phyloP scores from a whole-genome alignment of 2,797 vertebrate species.

The Rousettus madagascariensis region DNA sequence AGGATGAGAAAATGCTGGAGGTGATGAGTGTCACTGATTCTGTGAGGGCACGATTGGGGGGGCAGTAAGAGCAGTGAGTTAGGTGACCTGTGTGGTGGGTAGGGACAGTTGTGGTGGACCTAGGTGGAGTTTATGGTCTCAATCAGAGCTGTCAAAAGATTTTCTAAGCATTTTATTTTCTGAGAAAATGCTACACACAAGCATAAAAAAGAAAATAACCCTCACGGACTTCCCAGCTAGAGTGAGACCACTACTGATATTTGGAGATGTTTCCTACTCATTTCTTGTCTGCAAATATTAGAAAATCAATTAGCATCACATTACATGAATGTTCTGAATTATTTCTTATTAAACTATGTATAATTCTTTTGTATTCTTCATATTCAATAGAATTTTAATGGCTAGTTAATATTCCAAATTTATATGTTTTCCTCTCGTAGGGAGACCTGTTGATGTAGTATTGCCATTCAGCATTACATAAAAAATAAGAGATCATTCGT shows the following conservation, averaged over 20 bases:
- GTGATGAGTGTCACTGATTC: not conserved
- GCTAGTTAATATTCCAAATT: not conserved
- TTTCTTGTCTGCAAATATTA: not conserved
- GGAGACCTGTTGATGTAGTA: not conserved
- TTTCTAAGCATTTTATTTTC: not conserved
- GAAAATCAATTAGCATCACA: not conserved
- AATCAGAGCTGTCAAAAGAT: not conserved
- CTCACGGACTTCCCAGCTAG: not conserved
- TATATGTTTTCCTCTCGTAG: not conserved
- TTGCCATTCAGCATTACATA: not conserved
- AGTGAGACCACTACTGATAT: not conserved
- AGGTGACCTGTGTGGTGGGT: rapidly evolving
- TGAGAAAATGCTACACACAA: not conserved
- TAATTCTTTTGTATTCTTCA: not conserved
- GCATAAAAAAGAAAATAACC: not conserved
- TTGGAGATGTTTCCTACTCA: not conserved
- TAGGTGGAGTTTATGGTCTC: not conserved
- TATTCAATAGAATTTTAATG: not conserved
- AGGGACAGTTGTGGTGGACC: rapidly evolving
- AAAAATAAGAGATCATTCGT: not conserved
- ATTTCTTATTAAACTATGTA: not conserved
- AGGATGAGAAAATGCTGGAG: not conserved
- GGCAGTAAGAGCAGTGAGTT: rapidly evolving
- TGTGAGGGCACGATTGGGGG: rapidly evolving
- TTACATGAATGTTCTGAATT: not conserved